A percentile compares a stretch with the other conserved stretches of the same genome.
These are phyloP conservation scores for Archilochus colubris DNA, from an alignment of 2,113 vertebrate species.

Conservation along the genomic window DNA sequence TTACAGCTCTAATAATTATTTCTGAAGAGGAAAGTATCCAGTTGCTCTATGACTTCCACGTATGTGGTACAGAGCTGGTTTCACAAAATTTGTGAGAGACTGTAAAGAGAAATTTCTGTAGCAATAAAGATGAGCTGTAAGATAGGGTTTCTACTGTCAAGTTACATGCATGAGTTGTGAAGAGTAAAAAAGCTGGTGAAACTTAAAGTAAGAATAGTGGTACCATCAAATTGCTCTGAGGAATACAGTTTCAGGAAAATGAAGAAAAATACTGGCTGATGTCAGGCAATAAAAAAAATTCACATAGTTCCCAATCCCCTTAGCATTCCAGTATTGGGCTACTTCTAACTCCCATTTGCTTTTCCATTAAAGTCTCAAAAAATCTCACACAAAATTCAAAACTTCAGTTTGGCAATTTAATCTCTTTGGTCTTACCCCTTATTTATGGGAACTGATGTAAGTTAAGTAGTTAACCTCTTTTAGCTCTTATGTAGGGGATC, in stretches of 20 bases:
- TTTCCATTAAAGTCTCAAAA: neutral
- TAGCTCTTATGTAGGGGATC: neutral
- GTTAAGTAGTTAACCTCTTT: neutral
- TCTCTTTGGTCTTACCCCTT: neutral
- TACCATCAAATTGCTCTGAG: neutral
- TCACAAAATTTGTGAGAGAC: neutral
- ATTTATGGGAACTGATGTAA: neutral
- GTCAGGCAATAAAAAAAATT: neutral
- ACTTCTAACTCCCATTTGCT: neutral
- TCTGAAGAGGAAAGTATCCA: neutral
- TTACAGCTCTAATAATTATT: neutral
- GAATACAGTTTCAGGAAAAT: neutral
- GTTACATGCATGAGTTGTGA: neutral
- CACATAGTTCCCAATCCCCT: rapidly evolving
- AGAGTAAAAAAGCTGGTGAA: neutral
- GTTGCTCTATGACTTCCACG: neutral
- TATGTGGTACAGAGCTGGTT: neutral
- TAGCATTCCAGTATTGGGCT: neutral
- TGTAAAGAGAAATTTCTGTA: neutral
- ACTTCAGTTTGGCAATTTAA: neutral
- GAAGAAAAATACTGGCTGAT: neutral
- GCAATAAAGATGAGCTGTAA: neutral
- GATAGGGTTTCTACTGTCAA: neutral
- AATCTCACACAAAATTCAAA: neutral
- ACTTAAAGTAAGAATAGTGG: neutral